Conservation (phyloP, 23 tunicate genomes). For the Halocynthia roretzi region DNA sequence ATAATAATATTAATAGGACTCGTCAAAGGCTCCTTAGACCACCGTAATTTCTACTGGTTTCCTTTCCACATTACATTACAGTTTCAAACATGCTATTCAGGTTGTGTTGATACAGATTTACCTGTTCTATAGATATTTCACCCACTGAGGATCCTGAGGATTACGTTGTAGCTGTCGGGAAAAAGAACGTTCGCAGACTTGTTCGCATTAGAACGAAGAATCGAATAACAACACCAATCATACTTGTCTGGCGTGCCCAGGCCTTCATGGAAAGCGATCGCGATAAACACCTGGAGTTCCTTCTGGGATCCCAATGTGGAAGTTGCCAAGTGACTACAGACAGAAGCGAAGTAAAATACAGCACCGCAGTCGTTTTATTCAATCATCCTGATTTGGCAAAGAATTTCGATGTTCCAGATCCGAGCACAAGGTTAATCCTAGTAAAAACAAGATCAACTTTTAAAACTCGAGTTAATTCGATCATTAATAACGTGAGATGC, state of each 20-base stretch:
- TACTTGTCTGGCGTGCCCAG: constrained; percentile 20
- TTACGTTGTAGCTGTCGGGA: constrained; percentile 13
- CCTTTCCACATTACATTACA: no score
- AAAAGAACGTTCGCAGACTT: not conserved
- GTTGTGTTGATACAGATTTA: no score
- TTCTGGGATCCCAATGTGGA: constrained; percentile 32
- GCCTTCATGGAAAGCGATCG: not conserved
- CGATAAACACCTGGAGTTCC: constrained; percentile 22
- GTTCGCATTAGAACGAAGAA: not conserved
- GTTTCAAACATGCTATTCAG: no score
- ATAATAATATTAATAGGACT: no score
- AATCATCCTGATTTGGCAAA: constrained; percentile 16
- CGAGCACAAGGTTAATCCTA: constrained; percentile 25
- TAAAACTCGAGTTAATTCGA: no score
- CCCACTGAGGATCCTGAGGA: not conserved
- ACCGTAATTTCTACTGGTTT: no score
- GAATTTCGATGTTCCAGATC: constrained; percentile 28
- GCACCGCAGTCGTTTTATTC: constrained; percentile 51
- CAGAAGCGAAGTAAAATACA: constrained; percentile 22
- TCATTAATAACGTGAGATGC: no score
- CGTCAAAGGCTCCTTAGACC: no score
- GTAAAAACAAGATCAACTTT: no score
- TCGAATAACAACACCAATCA: constrained; percentile 10
- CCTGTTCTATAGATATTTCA: no score
- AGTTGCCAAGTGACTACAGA: constrained; percentile 46